Evolutionary conservation across 2,888 invertebrate species (phyloP), one percentile per base, ranked within the genome.

Genomic region (Cheilosia soror): DNA sequence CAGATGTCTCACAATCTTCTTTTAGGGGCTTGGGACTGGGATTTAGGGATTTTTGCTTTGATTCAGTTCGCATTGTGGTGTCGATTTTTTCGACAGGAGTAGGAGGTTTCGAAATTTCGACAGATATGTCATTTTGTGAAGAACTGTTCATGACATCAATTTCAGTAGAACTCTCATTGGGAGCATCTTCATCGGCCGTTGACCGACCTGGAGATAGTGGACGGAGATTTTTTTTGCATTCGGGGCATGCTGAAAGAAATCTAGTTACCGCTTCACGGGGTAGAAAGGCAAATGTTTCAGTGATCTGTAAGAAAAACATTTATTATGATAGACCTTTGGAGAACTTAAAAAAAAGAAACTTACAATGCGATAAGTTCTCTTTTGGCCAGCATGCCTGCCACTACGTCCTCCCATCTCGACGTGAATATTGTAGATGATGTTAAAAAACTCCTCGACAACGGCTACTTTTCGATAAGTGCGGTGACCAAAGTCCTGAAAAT

Each of bases 311-410:
- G 55, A 2, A 51, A 57, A 5, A 7, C 0, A 1, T 0, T 2
- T 7, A 7, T 15, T 6, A 15, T 4, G 7, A 4, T 49, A 11
- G 25, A 13, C 1, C 4, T 15, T 2, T 47, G 9, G 4, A 27
- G 0, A 53, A 4, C 7, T 2, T 15, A 88, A 88, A 62, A 75
- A 88, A 88, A 27, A n/a, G n/a, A n/a, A 27, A 90, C 91, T 90
- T 93, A 98, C 98, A 91, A 98, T 98, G 94, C 98, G 94, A 93
- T 98, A 98, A 0, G 98, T 98, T 88, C 98, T 94, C 91, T 98
- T 98, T 92, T 98, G 98, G 49, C 98, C 98, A n/a, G 98, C 98
- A 91, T 98, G 98, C 92, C 98, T 97, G 75, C 98, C 98, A 66
- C 96, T 96, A 88, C 97, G 94, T 66, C 98, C 98, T 91, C 98